Conservation (phyloP, 1,140 invertebrate genomes). For the Danaus melanippus region DNA sequence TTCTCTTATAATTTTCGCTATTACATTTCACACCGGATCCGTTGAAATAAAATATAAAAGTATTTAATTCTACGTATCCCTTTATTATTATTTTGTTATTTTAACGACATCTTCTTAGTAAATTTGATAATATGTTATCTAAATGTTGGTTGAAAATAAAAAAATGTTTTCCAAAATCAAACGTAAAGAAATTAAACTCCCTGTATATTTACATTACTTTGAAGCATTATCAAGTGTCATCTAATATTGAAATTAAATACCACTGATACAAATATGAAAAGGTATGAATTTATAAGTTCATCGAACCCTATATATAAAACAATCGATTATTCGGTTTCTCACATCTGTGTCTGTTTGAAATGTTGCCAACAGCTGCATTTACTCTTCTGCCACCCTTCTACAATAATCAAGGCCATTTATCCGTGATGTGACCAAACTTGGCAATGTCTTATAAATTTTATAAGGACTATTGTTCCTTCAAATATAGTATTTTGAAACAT, state of each 20-base stretch:
- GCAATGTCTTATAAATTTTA: slow-evolving; percentile 15
- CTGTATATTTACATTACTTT: too few species aligned
- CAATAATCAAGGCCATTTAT: slow-evolving; percentile 42
- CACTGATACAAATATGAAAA: background rate
- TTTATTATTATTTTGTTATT: too few species aligned
- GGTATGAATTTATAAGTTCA: background rate
- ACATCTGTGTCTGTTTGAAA: slow-evolving; percentile 50
- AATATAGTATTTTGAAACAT: too few species aligned
- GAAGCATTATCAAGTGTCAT: too few species aligned
- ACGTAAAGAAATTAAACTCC: too few species aligned
- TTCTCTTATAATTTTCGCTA: too few species aligned
- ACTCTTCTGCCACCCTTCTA: slow-evolving; percentile 31
- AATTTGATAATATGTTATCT: background rate
- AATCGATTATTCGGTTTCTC: slow-evolving; percentile 24
- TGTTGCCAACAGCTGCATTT: slow-evolving; percentile 50
- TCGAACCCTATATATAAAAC: slow-evolving; percentile 16
- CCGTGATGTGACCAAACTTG: slow-evolving; percentile 24
- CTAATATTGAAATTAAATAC: background rate
- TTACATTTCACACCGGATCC: too few species aligned
- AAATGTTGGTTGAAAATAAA: background rate
- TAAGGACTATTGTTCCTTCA: too few species aligned
- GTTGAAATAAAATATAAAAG: too few species aligned
- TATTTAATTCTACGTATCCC: too few species aligned
- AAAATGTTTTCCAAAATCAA: background rate
- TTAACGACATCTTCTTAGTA: too few species aligned